Percentiles rank a stretch among this genome's conserved stretches.
Conservation (phyloP, 1,140 invertebrate species). For the Drosophila oshimai region DNA sequence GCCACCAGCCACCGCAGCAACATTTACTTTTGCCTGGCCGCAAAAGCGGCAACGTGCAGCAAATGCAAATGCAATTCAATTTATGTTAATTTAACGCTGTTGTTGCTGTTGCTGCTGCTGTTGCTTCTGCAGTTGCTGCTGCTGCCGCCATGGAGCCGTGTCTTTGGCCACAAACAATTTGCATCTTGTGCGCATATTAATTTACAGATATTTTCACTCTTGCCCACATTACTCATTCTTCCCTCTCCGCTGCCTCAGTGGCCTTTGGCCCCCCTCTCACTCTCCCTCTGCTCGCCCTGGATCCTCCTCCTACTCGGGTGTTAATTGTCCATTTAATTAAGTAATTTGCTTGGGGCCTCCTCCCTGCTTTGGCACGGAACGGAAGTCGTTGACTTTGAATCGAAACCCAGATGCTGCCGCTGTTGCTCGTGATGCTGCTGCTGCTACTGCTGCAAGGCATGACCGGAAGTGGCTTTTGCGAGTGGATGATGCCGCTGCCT, state of each 20-base stretch:
- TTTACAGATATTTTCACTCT: conserved; percentile 78
- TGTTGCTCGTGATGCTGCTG: neutral
- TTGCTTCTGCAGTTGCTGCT: conserved; percentile 11
- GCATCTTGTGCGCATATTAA: conserved; percentile 81
- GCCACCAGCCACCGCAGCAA: conserved; percentile 13
- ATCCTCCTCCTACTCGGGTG: conserved; percentile 51
- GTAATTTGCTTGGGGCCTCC: conserved; percentile 69
- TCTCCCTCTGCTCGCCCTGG: neutral
- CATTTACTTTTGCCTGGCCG: conserved; percentile 37
- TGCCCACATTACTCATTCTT: conserved; percentile 69
- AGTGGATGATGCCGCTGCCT: conserved; percentile 12
- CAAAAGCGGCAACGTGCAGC: conserved; percentile 61
- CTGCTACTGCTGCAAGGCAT: conserved; percentile 26
- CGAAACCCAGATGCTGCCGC: conserved; percentile 45
- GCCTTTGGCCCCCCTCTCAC: neutral
- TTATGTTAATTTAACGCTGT: conserved; percentile 79
- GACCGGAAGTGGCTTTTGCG: conserved; percentile 63
- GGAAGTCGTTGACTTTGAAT: conserved; percentile 81
- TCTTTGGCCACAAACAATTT: conserved; percentile 79
- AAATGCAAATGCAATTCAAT: conserved; percentile 83
- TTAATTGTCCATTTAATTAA: conserved; percentile 82
- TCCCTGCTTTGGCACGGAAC: conserved; percentile 30
- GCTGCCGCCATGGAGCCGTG: conserved; percentile 42
- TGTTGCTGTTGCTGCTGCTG: conserved; percentile 27
- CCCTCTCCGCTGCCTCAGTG: neutral